These are phyloP conservation scores for Platysternon megacephalum DNA, from an alignment of 2,113 vertebrate species.

Conservation along the genomic window DNA sequence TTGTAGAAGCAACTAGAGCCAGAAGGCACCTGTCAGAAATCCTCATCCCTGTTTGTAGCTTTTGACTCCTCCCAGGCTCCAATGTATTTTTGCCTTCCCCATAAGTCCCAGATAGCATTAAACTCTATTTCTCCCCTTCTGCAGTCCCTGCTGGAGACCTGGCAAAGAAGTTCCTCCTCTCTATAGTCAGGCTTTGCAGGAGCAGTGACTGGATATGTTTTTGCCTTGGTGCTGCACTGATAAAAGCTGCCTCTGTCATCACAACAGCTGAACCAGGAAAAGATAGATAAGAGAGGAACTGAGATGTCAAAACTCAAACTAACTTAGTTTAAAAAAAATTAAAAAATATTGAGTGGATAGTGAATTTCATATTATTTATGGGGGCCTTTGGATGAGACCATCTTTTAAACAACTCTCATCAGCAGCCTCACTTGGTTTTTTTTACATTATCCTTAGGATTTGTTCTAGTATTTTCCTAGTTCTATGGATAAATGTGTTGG, in stretches of 20 bases:
- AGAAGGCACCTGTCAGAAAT: accelerated
- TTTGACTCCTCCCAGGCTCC: not conserved
- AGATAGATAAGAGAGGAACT: not conserved
- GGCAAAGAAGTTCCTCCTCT: not conserved
- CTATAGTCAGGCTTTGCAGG: not conserved
- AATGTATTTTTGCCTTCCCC: not conserved
- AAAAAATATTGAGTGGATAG: not conserved
- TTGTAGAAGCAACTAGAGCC: not conserved
- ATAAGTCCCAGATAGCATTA: not conserved
- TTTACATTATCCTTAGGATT: not conserved
- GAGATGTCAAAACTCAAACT: not conserved
- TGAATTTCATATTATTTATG: not conserved
- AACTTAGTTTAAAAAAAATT: not conserved
- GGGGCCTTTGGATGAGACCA: not conserved
- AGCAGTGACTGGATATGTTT: not conserved
- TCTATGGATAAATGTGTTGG: accelerated
- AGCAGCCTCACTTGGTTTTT: not conserved
- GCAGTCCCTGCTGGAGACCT: not conserved
- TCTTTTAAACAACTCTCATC: not conserved
- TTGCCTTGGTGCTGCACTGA: not conserved
- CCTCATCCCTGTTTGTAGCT: not conserved
- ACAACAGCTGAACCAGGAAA: not conserved
- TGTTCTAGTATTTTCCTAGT: not conserved
- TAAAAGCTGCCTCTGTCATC: not conserved
- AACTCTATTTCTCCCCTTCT: accelerated